Conservation (phyloP, 2,113 vertebrate genomes). For the Trichomycterus rosablanca region DNA sequence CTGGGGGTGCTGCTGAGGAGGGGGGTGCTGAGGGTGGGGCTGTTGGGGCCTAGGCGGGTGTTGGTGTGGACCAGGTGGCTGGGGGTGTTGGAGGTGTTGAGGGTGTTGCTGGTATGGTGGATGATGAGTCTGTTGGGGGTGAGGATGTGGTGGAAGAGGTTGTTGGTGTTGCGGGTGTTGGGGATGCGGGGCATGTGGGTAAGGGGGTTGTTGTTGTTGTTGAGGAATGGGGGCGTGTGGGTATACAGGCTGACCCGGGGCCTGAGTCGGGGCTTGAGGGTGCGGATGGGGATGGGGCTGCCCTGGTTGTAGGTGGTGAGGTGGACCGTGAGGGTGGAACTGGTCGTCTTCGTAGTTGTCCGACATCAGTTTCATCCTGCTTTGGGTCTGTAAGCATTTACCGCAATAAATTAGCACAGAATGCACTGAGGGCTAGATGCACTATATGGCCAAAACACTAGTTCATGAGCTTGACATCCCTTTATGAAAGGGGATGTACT, state of each 20-base stretch:
- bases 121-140: constrained; percentile 53
- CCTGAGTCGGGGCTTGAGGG: constrained; percentile 67
- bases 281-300: constrained; percentile 82
- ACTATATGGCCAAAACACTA: no score
- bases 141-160: constrained; percentile 38
- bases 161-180: constrained; percentile 47
- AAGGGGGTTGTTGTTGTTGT: constrained; percentile 70
- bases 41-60: constrained; percentile 35
- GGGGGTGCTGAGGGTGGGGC: constrained; percentile 43
- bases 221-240: constrained; percentile 48
- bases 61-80: constrained; percentile 62
- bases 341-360: constrained; percentile 96
- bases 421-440: no score
- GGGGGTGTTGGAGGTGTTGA: constrained; percentile 72
- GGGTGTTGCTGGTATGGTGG: constrained; percentile 54
- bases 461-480: no score
- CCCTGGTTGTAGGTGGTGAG: constrained; percentile 78
- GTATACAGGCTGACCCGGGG: constrained; percentile 43
- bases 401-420: background rate
- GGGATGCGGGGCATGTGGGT: constrained; percentile 68
- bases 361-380: constrained; percentile 94
- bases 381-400: constrained; percentile 85
- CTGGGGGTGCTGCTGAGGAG: constrained; percentile 29
- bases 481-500: constrained; percentile 30
- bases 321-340: constrained; percentile 79